Evolutionary conservation across 2,888 invertebrate genomes (phyloP).

Genomic region (Amphipyra tragopoginis): DNA sequence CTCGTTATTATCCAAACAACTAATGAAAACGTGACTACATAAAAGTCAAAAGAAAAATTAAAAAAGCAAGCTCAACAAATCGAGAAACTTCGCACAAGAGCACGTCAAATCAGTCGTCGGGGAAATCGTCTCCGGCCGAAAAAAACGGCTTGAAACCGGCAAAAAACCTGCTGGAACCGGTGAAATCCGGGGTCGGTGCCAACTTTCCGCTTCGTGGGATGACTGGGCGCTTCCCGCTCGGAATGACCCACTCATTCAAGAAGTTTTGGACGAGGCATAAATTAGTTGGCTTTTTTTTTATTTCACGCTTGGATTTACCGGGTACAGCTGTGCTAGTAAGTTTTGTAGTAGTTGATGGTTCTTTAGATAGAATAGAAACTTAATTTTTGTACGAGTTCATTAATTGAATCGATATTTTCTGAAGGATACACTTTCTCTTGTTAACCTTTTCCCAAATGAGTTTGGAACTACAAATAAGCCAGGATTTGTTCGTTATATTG

Average conservation of each 20-base stretch:
- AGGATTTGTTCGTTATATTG: no score
- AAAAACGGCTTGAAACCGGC: slow-evolving; percentile 40
- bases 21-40: slow-evolving; percentile 37
- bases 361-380: neutral
- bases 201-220: slow-evolving; percentile 70
- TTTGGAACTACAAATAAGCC: no score
- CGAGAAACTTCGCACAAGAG: slow-evolving; percentile 46
- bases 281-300: slow-evolving; percentile 50
- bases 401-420: no score
- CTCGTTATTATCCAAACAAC: slow-evolving; percentile 20
- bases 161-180: slow-evolving; percentile 64
- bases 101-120: slow-evolving; percentile 60
- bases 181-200: slow-evolving; percentile 72
- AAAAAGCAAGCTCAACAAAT: slow-evolving; percentile 45
- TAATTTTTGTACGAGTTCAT: no score
- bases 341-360: neutral
- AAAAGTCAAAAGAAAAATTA: slow-evolving; percentile 28
- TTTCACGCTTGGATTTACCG: slow-evolving; percentile 7
- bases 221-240: slow-evolving; percentile 69
- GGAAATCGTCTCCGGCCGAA: slow-evolving; percentile 49
- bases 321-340: neutral
- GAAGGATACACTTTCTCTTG: no score
- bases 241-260: slow-evolving; percentile 61
- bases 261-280: slow-evolving; percentile 68
- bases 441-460: no score